Conservation (phyloP, 1,140 invertebrate genomes). For the Ips typographus region DNA sequence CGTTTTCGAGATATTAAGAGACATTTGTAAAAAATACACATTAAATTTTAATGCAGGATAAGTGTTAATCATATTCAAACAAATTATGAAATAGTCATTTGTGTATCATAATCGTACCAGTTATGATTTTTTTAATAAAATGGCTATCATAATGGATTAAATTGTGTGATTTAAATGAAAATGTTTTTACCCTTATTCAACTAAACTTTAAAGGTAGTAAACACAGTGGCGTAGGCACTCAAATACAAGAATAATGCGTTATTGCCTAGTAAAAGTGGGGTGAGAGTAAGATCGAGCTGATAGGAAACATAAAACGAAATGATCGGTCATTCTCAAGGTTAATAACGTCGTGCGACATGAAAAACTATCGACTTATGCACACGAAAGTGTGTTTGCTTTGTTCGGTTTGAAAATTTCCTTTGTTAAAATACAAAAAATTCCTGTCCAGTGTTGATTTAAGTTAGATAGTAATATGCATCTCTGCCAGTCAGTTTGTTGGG, state of each 20-base stretch:
- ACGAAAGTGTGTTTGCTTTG: constrained; percentile 38
- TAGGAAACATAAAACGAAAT: constrained; percentile 44
- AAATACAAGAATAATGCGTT: constrained; percentile 31
- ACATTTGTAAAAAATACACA: too few species aligned
- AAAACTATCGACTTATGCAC: constrained; percentile 36
- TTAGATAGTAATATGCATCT: constrained; percentile 5
- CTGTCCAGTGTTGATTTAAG: not conserved
- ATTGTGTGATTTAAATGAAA: too few species aligned
- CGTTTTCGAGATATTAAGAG: too few species aligned
- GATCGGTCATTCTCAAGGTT: constrained; percentile 46
- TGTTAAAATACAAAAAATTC: not conserved
- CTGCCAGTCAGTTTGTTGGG: too few species aligned
- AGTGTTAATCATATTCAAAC: too few species aligned
- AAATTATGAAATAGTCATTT: too few species aligned
- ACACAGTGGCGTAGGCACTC: not conserved
- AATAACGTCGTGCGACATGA: constrained; percentile 38
- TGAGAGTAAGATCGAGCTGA: constrained; percentile 26
- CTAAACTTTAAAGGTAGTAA: too few species aligned
- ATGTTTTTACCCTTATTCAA: too few species aligned
- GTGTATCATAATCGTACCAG: too few species aligned
- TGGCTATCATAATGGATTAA: too few species aligned
- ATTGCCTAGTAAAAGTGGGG: constrained; percentile 14
- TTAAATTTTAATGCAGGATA: too few species aligned
- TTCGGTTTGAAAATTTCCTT: constrained; percentile 16
- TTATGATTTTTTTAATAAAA: too few species aligned